Conservation (phyloP, 2,113 vertebrate genomes). For the Aldabrachelys gigantea region DNA sequence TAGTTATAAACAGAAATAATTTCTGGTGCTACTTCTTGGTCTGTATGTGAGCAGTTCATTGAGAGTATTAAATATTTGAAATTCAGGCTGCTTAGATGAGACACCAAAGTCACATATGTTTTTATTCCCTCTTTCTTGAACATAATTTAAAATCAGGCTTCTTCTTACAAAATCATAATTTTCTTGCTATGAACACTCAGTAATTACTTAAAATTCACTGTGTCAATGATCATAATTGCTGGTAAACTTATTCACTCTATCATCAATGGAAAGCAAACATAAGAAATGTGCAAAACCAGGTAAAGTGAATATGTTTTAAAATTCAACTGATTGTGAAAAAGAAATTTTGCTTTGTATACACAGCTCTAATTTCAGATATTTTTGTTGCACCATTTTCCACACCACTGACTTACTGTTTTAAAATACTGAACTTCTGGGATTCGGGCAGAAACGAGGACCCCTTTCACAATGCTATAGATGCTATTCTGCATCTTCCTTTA, state of each 20-base stretch:
- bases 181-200: neutral
- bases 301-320: neutral
- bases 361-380: neutral
- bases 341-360: neutral
- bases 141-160: neutral
- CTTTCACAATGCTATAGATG: constrained; percentile 42
- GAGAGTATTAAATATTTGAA: neutral
- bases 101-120: neutral
- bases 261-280: neutral
- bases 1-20: neutral
- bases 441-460: constrained; percentile 12
- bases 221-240: neutral
- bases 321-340: neutral
- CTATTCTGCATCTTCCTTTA: constrained; percentile 60
- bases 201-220: neutral
- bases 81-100: neutral
- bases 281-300: neutral
- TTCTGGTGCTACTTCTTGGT: neutral
- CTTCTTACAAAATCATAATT: neutral
- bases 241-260: neutral
- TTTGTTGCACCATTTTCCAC: neutral
- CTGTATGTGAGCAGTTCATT: neutral
- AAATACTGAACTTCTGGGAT: constrained; percentile 9
- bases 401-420: neutral
- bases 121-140: neutral